These are phyloP conservation scores for Sandelia bainsii DNA, from an alignment of 2,797 vertebrate species.

Conservation along the genomic window DNA sequence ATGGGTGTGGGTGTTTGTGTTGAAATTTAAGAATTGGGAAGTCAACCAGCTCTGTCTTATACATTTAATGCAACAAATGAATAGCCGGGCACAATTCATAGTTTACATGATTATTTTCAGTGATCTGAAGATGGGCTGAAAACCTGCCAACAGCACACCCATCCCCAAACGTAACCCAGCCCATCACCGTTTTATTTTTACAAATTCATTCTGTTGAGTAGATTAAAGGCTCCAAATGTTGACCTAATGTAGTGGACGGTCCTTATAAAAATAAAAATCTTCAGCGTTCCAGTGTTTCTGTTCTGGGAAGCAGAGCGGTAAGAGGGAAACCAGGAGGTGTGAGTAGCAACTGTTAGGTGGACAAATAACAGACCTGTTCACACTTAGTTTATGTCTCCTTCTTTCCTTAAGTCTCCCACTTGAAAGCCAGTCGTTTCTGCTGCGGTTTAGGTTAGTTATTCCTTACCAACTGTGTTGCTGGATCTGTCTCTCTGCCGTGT, in stretches of 20 bases:
- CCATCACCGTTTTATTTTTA: slow-evolving; percentile 28
- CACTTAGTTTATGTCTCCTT: slow-evolving; percentile 7
- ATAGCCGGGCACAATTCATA: neutral
- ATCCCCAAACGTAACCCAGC: slow-evolving; percentile 24
- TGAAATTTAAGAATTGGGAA: neutral
- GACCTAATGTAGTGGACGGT: slow-evolving; percentile 25
- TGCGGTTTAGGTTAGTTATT: slow-evolving; percentile 33
- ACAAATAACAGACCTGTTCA: slow-evolving; percentile 39
- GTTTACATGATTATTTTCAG: slow-evolving; percentile 21
- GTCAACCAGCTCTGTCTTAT: neutral
- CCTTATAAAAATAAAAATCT: slow-evolving; percentile 16
- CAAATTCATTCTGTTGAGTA: slow-evolving; percentile 27
- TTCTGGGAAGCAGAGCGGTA: slow-evolving; percentile 34
- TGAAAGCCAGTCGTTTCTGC: slow-evolving; percentile 18
- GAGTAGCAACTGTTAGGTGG: slow-evolving; percentile 36
- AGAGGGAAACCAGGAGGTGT: slow-evolving; percentile 34
- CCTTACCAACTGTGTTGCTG: neutral
- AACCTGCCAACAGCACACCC: slow-evolving; percentile 8
- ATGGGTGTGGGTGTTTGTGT: neutral
- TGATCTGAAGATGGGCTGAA: neutral
- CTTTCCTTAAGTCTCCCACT: slow-evolving; percentile 7
- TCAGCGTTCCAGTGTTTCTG: slow-evolving; percentile 20
- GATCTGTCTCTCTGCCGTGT: slow-evolving; percentile 9
- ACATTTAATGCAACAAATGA: slow-evolving; percentile 16
- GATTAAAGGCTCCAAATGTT: slow-evolving; percentile 41